Evolutionary conservation across 2,113 vertebrate genomes (phyloP), one percentile per base, ranked within the genome.

Genomic region (Sula dactylatra): DNA sequence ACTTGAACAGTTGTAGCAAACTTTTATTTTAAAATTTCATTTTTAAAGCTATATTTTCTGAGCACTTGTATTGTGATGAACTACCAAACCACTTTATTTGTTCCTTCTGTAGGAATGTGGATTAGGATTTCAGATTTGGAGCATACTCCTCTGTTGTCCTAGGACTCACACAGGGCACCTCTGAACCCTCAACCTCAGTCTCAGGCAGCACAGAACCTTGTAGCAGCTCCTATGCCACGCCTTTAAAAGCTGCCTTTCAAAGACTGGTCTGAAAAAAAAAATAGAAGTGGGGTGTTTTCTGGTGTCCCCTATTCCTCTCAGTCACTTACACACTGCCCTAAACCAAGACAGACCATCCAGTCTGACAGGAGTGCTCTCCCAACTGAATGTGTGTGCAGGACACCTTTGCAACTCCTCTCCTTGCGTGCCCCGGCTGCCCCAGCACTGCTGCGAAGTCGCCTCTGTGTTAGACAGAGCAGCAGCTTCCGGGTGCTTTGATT

Each of bases 201-300:
- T 74, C n/a, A 25, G 50, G 36, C 50, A 74, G 55, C 55, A 78
- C 29, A 82, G 29, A 78, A 66, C 21, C 38, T 32, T 66, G 44
- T 10, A 66, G 80, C 40, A 91, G 69, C 61, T 81, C 38, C 44
- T 59, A 31, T 6, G 61, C 27, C 86, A 64, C 73, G 59, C 55
- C 80, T 44, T 80, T 81, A 50, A 92, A 93, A 88, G 38, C 56
- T 62, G 58, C 22, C 36, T 93, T 87, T 76, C 54, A 56, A 79
- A 86, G 26, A 72, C 22, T 6, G 16, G 49, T 52, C 47, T n/a
- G 20, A 26, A 32, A 49, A 66, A 67, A 49, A 66, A 72, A 71
- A n/a, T n/a, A 78, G 29, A 27, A 49, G 25, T 11, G 29, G 8
- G 29, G 13, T 34, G 70, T 59, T 69, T 84, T 82, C 64, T 55